These are phyloP conservation scores for Oryzias javanicus DNA, from an alignment of 2,113 vertebrate species.

Conservation along the genomic window DNA sequence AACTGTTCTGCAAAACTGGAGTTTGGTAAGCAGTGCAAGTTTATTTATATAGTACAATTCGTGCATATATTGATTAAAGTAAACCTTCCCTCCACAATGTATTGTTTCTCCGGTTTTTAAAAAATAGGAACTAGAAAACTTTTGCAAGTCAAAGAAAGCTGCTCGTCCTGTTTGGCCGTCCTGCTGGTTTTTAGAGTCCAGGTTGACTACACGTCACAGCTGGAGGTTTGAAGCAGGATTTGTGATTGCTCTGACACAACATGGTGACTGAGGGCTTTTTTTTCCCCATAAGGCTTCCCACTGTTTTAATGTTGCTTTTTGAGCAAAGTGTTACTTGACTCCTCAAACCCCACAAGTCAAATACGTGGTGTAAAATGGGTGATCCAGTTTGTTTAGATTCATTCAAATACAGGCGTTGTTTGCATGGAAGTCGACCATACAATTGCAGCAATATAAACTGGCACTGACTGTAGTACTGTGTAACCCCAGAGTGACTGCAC, in stretches of 20 bases:
- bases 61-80: no score
- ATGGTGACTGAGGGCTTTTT: not conserved
- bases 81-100: no score
- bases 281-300: not conserved
- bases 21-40: no score
- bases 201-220: constrained; percentile 3
- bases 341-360: not conserved
- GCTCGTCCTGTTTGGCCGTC: constrained; percentile 9
- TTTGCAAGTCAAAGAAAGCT: not conserved
- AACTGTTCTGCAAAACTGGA: no score
- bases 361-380: not conserved
- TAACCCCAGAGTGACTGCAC: not conserved
- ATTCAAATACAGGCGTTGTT: constrained; percentile 21
- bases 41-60: no score
- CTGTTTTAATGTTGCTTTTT: not conserved
- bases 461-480: no score
- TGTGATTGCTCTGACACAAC: no score
- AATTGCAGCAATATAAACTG: constrained; percentile 4
- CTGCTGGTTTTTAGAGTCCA: constrained; percentile 15
- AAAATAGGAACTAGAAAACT: no score
- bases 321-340: not conserved
- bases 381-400: not conserved
- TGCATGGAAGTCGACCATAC: not conserved
- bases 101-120: no score
- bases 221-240: no score